Evolutionary conservation across 2,888 invertebrate genomes (phyloP).

Genomic region (Pterobdella sp.): DNA sequence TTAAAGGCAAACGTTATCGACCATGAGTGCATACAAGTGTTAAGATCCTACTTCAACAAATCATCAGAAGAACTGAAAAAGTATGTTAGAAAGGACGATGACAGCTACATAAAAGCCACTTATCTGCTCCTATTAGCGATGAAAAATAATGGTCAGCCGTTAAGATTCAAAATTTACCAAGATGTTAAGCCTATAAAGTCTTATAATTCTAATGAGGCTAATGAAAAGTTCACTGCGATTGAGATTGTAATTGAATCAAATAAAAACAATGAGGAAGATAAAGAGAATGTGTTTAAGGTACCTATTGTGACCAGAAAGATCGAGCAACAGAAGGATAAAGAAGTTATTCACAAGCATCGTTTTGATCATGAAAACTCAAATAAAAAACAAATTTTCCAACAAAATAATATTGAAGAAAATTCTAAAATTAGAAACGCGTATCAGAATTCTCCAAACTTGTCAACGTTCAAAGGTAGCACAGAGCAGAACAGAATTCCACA

Average conservation of each 20-base stretch:
- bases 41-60: slow-evolving; percentile 55
- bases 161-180: slow-evolving; percentile 45
- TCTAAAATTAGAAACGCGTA: background rate
- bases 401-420: background rate
- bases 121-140: slow-evolving; percentile 63
- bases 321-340: background rate
- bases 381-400: background rate
- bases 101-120: slow-evolving; percentile 67
- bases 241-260: background rate
- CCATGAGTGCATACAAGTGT: slow-evolving; percentile 57
- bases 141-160: slow-evolving; percentile 57
- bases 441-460: background rate
- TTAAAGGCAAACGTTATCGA: slow-evolving; percentile 48
- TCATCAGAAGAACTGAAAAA: slow-evolving; percentile 47
- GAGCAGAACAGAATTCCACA: background rate
- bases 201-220: background rate
- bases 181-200: background rate
- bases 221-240: background rate
- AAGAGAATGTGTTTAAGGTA: background rate
- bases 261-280: background rate
- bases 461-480: background rate
- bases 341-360: background rate
- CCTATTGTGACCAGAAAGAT: background rate
- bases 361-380: no score
- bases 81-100: slow-evolving; percentile 55